Conservation (phyloP, 2,888 invertebrate species). For the Empis livida region DNA sequence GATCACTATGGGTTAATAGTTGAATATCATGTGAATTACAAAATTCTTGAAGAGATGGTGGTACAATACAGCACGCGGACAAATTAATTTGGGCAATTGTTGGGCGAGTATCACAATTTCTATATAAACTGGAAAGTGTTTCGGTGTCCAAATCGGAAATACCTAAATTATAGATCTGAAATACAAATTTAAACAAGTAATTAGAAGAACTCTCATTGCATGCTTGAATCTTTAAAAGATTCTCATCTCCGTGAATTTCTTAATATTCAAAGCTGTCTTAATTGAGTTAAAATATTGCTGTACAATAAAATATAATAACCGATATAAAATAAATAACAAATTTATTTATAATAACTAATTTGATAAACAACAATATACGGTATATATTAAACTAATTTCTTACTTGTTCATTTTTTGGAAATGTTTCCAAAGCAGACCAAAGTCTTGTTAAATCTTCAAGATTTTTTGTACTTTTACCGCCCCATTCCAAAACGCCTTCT, state of each 20-base stretch:
- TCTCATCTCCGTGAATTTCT: too few relatives aligned
- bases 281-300: too few relatives aligned
- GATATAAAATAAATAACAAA: too few relatives aligned
- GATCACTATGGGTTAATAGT: slow-evolving; percentile 90
- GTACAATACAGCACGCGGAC: slow-evolving; percentile 87
- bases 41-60: slow-evolving; percentile 76
- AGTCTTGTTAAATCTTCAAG: slow-evolving; percentile 56
- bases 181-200: too few relatives aligned
- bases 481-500: slow-evolving; percentile 35
- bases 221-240: too few relatives aligned
- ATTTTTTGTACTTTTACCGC: slow-evolving; percentile 34
- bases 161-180: slow-evolving; percentile 55
- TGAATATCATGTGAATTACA: slow-evolving; percentile 86
- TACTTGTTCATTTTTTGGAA: slow-evolving; percentile 50
- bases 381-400: slow-evolving; percentile 6
- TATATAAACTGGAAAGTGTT: slow-evolving; percentile 60
- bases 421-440: slow-evolving; percentile 66
- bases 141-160: slow-evolving; percentile 81
- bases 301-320: too few relatives aligned
- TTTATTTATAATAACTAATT: too few relatives aligned
- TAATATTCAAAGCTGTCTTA: too few relatives aligned
- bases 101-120: slow-evolving; percentile 67
- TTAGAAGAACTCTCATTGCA: too few relatives aligned
- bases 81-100: slow-evolving; percentile 86
- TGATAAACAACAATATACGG: too few relatives aligned